A percentile compares a stretch with the other conserved stretches of the same genome.
phyloP scores from a whole-genome alignment of 2,888 invertebrate genomes.

The Oscheius sp. region DNA sequence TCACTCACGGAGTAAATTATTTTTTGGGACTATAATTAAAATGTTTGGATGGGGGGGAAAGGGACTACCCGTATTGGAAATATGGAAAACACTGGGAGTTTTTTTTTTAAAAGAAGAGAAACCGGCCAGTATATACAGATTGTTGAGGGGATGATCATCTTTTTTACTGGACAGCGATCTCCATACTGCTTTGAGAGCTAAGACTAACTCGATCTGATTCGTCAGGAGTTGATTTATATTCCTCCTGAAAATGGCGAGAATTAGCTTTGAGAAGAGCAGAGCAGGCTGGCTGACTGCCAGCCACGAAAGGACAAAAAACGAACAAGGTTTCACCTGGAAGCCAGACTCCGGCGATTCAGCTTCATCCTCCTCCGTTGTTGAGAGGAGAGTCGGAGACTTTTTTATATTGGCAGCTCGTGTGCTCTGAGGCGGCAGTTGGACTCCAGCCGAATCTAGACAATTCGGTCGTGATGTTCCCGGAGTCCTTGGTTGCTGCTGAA shows the following conservation, averaged over 20 bases:
- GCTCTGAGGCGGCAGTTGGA: conserved; percentile 12
- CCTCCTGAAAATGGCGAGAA: conserved; percentile 25
- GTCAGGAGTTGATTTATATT: conserved; percentile 26
- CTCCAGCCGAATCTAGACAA: conserved; percentile 40
- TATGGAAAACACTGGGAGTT: conserved; percentile 18
- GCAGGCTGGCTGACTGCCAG: neutral
- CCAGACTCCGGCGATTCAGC: conserved; percentile 56
- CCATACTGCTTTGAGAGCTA: conserved; percentile 30
- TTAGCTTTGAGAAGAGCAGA: neutral
- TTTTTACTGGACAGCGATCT: conserved; percentile 29
- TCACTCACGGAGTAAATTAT: conserved; percentile 24
- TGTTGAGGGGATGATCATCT: conserved; percentile 23
- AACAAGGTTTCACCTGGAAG: conserved; percentile 34
- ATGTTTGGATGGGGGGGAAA: neutral
- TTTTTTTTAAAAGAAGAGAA: too few species aligned
- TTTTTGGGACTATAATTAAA: neutral
- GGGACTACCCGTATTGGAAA: neutral
- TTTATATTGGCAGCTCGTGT: neutral
- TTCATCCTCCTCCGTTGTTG: conserved; percentile 41
- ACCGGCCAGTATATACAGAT: neutral
- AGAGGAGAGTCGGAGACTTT: conserved; percentile 33
- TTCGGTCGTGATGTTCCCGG: conserved; percentile 45
- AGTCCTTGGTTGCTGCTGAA: too few species aligned
- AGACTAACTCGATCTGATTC: conserved; percentile 29
- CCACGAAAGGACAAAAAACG: conserved; percentile 4